A percentile compares a stretch with the other conserved stretches of the same genome.
phyloP scores from a whole-genome alignment of 2,797 vertebrate species.

The Anabacerthia variegaticeps region DNA sequence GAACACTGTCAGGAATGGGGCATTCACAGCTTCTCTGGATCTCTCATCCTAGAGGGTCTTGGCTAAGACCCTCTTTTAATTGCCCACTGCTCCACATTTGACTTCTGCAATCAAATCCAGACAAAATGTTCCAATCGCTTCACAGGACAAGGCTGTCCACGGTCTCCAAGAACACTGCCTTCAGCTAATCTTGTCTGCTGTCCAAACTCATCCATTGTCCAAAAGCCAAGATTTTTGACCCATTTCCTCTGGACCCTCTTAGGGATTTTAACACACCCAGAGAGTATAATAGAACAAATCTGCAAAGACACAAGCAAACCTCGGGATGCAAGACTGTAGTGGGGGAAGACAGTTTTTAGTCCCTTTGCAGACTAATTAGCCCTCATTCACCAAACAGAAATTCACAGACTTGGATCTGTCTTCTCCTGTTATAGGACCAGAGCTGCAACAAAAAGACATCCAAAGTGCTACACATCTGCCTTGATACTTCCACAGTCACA shows the following conservation, averaged over 20 bases:
- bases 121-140: not conserved
- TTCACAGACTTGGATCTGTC: not conserved
- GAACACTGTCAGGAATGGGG: not conserved
- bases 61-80: not conserved
- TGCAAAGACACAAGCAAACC: not conserved
- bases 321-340: not conserved
- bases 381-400: not conserved
- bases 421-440: not conserved
- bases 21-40: not conserved
- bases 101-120: not conserved
- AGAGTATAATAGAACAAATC: not conserved
- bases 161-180: rapidly evolving
- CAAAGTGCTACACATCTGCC: not conserved
- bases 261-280: not conserved
- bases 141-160: not conserved
- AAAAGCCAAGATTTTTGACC: not conserved
- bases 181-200: not conserved
- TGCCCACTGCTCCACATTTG: not conserved
- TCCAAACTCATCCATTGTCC: not conserved
- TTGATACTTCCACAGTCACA: not conserved
- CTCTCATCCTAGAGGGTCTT: not conserved
- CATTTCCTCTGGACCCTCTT: not conserved
- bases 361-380: not conserved
- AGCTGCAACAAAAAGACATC: not conserved
- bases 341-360: not conserved